Percentiles rank a stretch among this genome's conserved stretches.
phyloP scores from a whole-genome alignment of 2,113 vertebrate genomes.

The Xiphias gladius region DNA sequence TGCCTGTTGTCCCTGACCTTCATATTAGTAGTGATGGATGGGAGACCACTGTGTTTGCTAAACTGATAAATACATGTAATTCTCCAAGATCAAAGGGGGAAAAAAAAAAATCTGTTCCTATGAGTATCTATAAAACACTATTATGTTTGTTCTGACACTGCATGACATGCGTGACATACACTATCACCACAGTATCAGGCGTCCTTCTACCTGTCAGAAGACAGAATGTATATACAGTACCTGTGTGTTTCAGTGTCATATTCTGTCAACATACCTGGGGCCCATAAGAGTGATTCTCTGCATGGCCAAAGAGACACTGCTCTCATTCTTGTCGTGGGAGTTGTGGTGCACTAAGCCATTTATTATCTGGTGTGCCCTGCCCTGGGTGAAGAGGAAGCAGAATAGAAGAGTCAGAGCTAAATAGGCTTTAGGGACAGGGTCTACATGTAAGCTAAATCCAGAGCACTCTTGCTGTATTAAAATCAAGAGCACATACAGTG shows the following conservation, averaged over 20 bases:
- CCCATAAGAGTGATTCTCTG: conserved; percentile 86
- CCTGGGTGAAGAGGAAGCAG: conserved; percentile 55
- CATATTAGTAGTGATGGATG: background rate
- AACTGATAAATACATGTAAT: conserved; percentile 18
- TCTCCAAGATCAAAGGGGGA: conserved; percentile 18
- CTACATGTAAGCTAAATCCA: conserved; percentile 4
- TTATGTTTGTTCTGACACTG: background rate
- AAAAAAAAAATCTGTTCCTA: background rate
- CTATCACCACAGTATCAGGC: background rate
- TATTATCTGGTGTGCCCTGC: conserved; percentile 62
- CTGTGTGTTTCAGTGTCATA: conserved; percentile 3
- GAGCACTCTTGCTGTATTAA: background rate
- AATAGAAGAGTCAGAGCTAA: conserved; percentile 8
- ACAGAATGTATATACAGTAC: background rate
- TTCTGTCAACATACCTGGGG: conserved; percentile 85
- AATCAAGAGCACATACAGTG: background rate
- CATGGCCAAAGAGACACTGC: conserved; percentile 80
- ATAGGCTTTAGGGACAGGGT: background rate
- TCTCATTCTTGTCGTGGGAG: conserved; percentile 68
- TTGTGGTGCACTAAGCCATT: conserved; percentile 69
- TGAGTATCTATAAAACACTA: conserved; percentile 12
- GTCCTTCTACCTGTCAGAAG: background rate
- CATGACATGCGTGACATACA: background rate
- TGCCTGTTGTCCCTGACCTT: conserved; percentile 35
- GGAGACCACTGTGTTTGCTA: conserved; percentile 1